Evolutionary conservation across 2,797 vertebrate genomes (phyloP).

Genomic region (Lindbergichthys nudifrons): DNA sequence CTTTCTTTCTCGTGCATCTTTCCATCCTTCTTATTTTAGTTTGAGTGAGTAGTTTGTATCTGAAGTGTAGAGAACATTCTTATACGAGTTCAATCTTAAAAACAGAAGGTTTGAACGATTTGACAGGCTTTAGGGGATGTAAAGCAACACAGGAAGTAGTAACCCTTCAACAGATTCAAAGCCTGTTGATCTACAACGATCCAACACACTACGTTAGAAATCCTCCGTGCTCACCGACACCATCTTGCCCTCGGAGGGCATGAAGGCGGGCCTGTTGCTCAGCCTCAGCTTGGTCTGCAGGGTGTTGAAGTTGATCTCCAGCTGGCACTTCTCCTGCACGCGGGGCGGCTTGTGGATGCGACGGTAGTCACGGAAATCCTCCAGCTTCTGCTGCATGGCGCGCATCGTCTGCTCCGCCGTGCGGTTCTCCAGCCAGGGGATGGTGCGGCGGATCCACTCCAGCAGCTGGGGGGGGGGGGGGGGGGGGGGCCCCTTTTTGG

Average conservation of each 20-base stretch:
- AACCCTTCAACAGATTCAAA: constrained; percentile 1
- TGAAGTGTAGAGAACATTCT: not conserved
- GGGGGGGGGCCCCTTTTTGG: no score
- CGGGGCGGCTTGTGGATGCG: constrained; percentile 92
- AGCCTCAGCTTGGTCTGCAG: constrained; percentile 96
- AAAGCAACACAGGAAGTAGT: not conserved
- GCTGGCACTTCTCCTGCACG: constrained; percentile 96
- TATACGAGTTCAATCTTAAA: not conserved
- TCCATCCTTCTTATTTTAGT: no score
- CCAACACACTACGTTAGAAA: not conserved
- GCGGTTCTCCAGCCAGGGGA: constrained; percentile 94
- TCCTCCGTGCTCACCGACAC: constrained; percentile 87
- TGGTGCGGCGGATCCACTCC: constrained; percentile 92
- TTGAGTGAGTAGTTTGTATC: not conserved
- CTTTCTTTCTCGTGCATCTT: no score
- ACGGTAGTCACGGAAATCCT: constrained; percentile 93
- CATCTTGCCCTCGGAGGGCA: constrained; percentile 95
- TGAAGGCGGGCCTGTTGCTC: constrained; percentile 93
- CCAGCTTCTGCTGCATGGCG: constrained; percentile 93
- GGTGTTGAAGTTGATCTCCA: constrained; percentile 99
- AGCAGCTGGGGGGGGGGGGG: constrained; percentile 82
- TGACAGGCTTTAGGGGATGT: not conserved
- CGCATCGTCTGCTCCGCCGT: constrained; percentile 89
- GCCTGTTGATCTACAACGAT: not conserved
- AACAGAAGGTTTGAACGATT: not conserved